Conservation (phyloP, 2,113 vertebrate genomes). For the Myotis davidii region DNA sequence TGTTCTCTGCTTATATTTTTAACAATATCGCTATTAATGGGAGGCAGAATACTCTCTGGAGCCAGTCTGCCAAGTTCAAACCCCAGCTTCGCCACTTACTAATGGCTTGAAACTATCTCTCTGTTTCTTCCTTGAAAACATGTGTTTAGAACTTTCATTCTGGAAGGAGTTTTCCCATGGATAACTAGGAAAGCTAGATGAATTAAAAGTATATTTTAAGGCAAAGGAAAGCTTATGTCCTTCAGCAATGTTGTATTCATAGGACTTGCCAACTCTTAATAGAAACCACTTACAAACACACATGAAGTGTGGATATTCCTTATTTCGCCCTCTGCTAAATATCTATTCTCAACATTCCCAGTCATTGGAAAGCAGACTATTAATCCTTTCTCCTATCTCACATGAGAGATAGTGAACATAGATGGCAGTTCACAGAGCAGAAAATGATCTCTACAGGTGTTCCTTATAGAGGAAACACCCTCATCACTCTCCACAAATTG, state of each 20-base stretch:
- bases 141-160: neutral
- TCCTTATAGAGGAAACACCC: neutral
- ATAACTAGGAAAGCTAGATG: neutral
- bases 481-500: slow-evolving; percentile 62
- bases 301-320: slow-evolving; percentile 40
- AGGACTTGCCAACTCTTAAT: neutral
- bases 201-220: neutral
- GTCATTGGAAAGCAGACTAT: slow-evolving; percentile 48
- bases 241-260: neutral
- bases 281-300: slow-evolving; percentile 50
- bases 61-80: neutral
- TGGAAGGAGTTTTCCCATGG: neutral
- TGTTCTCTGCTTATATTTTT: neutral
- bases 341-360: slow-evolving; percentile 68
- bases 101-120: neutral
- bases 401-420: slow-evolving; percentile 45
- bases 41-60: neutral
- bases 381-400: slow-evolving; percentile 70
- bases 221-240: neutral
- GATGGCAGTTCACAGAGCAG: neutral
- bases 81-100: neutral
- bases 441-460: neutral
- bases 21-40: neutral
- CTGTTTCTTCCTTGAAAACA: neutral
- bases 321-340: slow-evolving; percentile 63